Conservation (phyloP, 1,140 invertebrate species). For the Drosophila orena region DNA sequence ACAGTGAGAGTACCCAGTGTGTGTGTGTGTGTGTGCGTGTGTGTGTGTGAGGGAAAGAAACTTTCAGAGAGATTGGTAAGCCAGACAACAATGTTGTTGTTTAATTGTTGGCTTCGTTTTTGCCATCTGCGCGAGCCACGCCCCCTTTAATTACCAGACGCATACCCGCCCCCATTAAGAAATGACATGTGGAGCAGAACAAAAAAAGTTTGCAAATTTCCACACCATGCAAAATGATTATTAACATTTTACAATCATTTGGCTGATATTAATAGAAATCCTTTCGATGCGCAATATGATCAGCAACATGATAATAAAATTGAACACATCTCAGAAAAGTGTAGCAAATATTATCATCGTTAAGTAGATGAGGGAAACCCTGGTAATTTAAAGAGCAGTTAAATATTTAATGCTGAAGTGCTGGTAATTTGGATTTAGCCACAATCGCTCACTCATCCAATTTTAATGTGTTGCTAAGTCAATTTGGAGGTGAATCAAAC, state of each 20-base stretch:
- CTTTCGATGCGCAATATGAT: background rate
- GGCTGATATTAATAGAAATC: background rate
- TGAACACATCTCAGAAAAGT: too few relatives aligned
- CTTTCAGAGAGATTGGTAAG: constrained; percentile 13
- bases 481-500: constrained; percentile 31
- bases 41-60: constrained; percentile 9
- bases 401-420: background rate
- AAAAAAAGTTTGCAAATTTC: constrained; percentile 4
- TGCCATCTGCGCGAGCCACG: constrained; percentile 27
- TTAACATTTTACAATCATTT: background rate
- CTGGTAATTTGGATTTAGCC: background rate
- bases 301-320: background rate
- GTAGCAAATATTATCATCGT: too few relatives aligned
- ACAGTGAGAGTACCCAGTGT: constrained; percentile 1
- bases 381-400: constrained; percentile 4
- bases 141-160: constrained; percentile 16
- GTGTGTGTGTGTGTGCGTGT: constrained; percentile 1
- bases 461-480: constrained; percentile 13
- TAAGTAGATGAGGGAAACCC: background rate
- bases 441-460: background rate
- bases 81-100: constrained; percentile 30
- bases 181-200: constrained; percentile 6
- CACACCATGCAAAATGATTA: background rate
- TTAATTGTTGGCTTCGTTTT: constrained; percentile 53
- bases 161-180: constrained; percentile 43